phyloP scores from a whole-genome alignment of 2,113 vertebrate genomes.

The Cnemophilus loriae region DNA sequence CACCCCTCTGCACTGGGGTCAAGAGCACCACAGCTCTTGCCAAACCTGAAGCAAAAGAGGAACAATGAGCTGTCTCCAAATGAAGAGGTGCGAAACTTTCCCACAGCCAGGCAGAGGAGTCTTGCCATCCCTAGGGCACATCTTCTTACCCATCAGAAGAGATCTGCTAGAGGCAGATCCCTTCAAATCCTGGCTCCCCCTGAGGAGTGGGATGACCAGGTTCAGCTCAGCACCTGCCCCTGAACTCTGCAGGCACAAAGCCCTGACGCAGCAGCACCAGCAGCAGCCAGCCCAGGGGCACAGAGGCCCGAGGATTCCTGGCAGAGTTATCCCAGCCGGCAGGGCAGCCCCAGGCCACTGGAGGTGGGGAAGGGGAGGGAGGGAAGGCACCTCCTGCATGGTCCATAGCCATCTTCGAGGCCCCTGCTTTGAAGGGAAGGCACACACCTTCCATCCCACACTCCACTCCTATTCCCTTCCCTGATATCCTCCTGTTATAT shows the following conservation, averaged over 20 bases:
- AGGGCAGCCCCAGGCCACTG: rapidly evolving
- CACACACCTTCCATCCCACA: background rate
- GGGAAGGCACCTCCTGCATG: background rate
- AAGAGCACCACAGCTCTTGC: background rate
- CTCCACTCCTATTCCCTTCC: background rate
- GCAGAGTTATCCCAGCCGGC: rapidly evolving
- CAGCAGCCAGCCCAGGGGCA: background rate
- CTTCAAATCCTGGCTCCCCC: background rate
- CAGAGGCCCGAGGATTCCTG: background rate
- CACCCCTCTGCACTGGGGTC: background rate
- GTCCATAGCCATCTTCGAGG: background rate
- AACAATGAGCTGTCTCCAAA: background rate
- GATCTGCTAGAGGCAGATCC: background rate
- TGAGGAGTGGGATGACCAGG: background rate
- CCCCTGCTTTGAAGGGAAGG: background rate
- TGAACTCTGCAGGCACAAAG: background rate
- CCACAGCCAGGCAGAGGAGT: background rate
- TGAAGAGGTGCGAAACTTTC: background rate
- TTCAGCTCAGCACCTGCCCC: background rate
- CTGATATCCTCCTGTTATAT: background rate
- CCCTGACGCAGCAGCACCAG: background rate
- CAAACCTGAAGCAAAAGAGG: background rate
- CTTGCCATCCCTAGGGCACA: background rate
- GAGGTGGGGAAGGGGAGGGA: too few species aligned
- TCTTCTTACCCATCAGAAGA: background rate